Conservation (phyloP, 2,888 invertebrate species). For the Beris morrisii region DNA sequence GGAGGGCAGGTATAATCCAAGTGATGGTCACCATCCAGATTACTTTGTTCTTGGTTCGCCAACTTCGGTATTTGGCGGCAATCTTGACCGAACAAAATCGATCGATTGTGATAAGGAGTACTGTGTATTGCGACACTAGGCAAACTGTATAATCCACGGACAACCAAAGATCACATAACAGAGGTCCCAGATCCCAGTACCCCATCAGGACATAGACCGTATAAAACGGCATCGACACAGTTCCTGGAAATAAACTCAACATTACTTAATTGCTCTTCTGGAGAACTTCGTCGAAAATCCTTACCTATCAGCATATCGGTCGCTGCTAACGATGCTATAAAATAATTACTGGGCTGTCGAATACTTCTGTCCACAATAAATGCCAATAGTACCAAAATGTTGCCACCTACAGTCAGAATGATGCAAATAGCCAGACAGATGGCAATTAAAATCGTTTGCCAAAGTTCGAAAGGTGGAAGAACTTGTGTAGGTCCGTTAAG, state of each 20-base stretch:
- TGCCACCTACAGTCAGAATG: slow-evolving; percentile 90
- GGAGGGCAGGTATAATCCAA: slow-evolving; percentile 93
- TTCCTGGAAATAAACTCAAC: slow-evolving; percentile 64
- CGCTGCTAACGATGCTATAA: slow-evolving; percentile 96
- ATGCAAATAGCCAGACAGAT: slow-evolving; percentile 85
- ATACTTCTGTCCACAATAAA: slow-evolving; percentile 93
- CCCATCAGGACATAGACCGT: slow-evolving; percentile 96
- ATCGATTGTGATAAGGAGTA: slow-evolving; percentile 96
- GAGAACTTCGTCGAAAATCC: neutral
- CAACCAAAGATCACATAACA: slow-evolving; percentile 97
- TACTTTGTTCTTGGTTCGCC: slow-evolving; percentile 92
- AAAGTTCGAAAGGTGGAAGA: slow-evolving; percentile 82
- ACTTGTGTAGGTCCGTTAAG: slow-evolving; percentile 59
- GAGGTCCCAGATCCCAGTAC: slow-evolving; percentile 94
- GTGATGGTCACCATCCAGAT: slow-evolving; percentile 95
- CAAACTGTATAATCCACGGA: slow-evolving; percentile 99
- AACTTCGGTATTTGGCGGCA: slow-evolving; percentile 93
- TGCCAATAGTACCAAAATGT: slow-evolving; percentile 90
- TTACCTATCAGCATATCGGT: slow-evolving; percentile 93
- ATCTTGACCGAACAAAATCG: slow-evolving; percentile 98
- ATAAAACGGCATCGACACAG: slow-evolving; percentile 98
- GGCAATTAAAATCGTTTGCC: slow-evolving; percentile 89
- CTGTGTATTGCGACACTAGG: slow-evolving; percentile 98
- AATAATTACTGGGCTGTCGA: slow-evolving; percentile 98
- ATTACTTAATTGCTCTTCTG: slow-evolving; percentile 1